These are phyloP conservation scores for Xanthorhoe designata DNA, from an alignment of 2,888 invertebrate species.

Conservation along the genomic window DNA sequence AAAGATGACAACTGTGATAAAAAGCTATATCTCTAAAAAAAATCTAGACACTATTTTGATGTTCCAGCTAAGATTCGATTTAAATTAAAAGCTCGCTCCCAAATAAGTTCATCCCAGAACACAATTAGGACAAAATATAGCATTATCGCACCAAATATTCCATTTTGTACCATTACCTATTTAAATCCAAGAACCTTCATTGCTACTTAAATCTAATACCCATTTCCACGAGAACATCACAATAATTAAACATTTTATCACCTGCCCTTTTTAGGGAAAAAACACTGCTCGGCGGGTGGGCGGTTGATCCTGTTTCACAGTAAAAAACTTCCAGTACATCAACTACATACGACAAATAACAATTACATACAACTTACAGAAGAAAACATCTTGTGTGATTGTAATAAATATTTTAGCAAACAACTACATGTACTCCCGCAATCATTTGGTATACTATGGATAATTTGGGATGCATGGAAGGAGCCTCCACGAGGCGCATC, in stretches of 20 bases:
- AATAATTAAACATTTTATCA: slow-evolving; percentile 40
- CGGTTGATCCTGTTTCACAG: slow-evolving; percentile 8
- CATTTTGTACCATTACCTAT: slow-evolving; percentile 9
- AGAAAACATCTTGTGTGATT: no score
- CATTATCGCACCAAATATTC: slow-evolving; percentile 9
- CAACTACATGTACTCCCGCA: no score
- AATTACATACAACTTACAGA: no score
- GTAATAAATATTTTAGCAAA: no score
- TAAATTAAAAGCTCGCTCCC: neutral
- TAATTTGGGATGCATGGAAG: no score
- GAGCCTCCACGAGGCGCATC: no score
- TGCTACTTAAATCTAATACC: slow-evolving; percentile 29
- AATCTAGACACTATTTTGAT: no score
- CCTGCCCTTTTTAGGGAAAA: slow-evolving; percentile 30
- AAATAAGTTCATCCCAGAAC: neutral
- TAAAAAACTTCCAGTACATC: slow-evolving; percentile 10
- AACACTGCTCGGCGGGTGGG: slow-evolving; percentile 21
- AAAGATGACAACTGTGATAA: no score
- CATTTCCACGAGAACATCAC: slow-evolving; percentile 29
- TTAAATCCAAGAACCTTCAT: slow-evolving; percentile 17
- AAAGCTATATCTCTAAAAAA: no score
- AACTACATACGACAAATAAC: neutral
- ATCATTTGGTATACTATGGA: no score
- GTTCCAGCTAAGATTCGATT: neutral
- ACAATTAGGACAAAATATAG: neutral